Percentiles rank a stretch among this genome's conserved stretches.
phyloP scores from a whole-genome alignment of 2,113 vertebrate genomes.

The Chaetura pelagica region DNA sequence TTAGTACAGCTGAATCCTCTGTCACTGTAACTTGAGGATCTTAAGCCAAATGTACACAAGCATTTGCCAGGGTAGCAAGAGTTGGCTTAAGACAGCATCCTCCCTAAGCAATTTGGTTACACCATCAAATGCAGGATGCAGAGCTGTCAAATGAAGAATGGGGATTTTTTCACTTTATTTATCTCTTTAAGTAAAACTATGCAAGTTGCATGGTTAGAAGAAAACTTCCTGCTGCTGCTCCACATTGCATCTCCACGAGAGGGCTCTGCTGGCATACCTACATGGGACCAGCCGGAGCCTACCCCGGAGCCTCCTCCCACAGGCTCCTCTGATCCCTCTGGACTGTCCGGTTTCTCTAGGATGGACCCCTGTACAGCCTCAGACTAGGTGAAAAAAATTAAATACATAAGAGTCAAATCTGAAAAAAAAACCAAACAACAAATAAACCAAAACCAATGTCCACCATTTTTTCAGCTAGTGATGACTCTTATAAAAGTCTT shows the following conservation, averaged over 20 bases:
- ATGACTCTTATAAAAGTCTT: background rate
- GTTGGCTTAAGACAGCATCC: background rate
- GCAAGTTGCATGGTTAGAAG: background rate
- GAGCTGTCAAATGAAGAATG: background rate
- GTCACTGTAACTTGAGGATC: background rate
- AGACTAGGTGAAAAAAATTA: fast-evolving
- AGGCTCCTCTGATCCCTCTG: background rate
- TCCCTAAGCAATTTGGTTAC: background rate
- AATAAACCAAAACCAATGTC: background rate
- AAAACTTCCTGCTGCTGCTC: background rate
- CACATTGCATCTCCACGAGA: background rate
- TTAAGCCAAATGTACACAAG: background rate
- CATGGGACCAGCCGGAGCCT: fast-evolving
- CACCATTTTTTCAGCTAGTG: background rate
- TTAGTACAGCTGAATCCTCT: background rate
- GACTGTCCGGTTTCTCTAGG: too few species aligned
- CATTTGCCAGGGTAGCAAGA: background rate
- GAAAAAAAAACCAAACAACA: background rate
- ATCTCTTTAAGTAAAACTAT: background rate
- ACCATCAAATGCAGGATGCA: background rate
- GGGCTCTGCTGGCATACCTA: slow-evolving; percentile 39
- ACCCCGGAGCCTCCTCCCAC: background rate
- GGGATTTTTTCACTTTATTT: background rate
- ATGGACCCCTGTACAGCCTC: fast-evolving
- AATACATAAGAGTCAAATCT: background rate